phyloP scores from a whole-genome alignment of 1,140 invertebrate species.

The Adelges cooleyi region DNA sequence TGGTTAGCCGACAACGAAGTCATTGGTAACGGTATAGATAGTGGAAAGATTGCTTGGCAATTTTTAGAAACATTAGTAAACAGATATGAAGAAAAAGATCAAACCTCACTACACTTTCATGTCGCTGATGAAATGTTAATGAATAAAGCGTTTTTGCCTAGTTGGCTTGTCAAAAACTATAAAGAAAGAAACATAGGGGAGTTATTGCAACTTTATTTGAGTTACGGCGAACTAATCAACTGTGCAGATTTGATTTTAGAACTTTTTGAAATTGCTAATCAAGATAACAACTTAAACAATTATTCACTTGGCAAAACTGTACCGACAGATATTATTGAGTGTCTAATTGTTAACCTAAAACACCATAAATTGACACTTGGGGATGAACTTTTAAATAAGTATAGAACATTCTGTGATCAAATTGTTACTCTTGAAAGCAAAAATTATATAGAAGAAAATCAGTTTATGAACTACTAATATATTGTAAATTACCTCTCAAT shows the following conservation, averaged over 20 bases:
- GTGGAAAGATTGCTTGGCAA: constrained; percentile 20
- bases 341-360: constrained; percentile 6
- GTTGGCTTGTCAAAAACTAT: constrained; percentile 12
- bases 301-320: neutral
- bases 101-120: constrained; percentile 4
- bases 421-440: neutral
- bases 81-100: constrained; percentile 4
- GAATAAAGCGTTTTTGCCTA: constrained; percentile 19
- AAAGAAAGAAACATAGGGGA: constrained; percentile 7
- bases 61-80: constrained; percentile 19
- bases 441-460: neutral
- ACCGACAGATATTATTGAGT: constrained; percentile 17
- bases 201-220: constrained; percentile 17
- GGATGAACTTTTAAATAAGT: constrained; percentile 4
- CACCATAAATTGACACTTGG: constrained; percentile 10
- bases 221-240: constrained; percentile 10
- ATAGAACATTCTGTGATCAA: constrained; percentile 9
- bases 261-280: neutral
- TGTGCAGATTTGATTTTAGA: constrained; percentile 10
- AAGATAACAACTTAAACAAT: neutral
- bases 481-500: too few species aligned
- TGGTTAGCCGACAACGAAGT: constrained; percentile 18
- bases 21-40: neutral
- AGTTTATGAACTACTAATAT: neutral
- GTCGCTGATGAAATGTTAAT: constrained; percentile 13